Base-by-base conservation (phyloP, 2,888 invertebrate species). In the Silvanus unidentatus region DNA sequence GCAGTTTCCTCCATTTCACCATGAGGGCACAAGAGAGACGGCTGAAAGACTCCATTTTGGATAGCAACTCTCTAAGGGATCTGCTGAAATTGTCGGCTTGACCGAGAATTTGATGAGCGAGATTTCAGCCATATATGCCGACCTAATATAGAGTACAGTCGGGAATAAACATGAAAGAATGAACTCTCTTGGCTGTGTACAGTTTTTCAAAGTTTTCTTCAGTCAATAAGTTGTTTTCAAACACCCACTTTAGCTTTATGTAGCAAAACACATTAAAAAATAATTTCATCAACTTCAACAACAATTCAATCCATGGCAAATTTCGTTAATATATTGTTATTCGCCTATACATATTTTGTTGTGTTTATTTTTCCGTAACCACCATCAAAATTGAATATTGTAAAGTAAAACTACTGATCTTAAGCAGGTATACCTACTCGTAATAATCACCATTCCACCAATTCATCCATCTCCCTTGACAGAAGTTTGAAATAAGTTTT, bases 21-120 rank as follows among this genome's bases (percentile, higher is more conserved):
- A 32, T 8, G 32, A 8, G 32, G 10, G 3, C 3, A 22, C 3
- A 22, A 22, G 22, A 22, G 22, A 22, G 22, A 22, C 4, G 8
- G 22, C 8, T 22, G 22, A 22, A 22, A 22, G 32, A 45, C 44
- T 30, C 44, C 32, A 42, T 45, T 40, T 39, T 36, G 49, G 40
- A 29, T 40, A 45, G 39, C 41, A 41, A 44, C 52, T 57, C 57
- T 54, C 55, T 38, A 39, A 49, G 55, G 54, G 53, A 57, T 50
- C 45, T 39, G 38, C 34, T 39, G 50, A 49, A 58, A 58, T 55
- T 57, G 57, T 59, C 54, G 49, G 54, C 57, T 59, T 58, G 57
- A 58, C 59, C 59, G 55, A 58, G 56, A 57, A 61, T 61, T 57
- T 60, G 61, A 61, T 59, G 59, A 60, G 57, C 50, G 53, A 54